Conservation (phyloP, 2,113 vertebrate species). For the Crotalus horridus region DNA sequence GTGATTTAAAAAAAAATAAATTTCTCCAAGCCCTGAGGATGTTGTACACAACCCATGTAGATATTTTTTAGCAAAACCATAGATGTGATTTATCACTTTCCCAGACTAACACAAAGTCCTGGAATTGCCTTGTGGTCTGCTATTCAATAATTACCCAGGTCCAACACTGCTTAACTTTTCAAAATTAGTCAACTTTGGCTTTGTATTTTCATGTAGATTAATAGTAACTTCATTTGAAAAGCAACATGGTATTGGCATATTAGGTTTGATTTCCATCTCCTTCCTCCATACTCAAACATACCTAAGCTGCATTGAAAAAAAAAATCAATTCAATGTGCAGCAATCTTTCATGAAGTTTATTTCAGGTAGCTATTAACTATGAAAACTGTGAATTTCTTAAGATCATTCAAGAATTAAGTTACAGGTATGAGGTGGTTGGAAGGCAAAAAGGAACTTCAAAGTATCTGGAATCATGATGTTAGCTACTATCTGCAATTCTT, state of each 20-base stretch:
- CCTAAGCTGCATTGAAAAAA: neutral
- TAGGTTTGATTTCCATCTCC: neutral
- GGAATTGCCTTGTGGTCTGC: neutral
- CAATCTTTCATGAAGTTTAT: neutral
- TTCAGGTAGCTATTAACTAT: neutral
- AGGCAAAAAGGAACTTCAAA: neutral
- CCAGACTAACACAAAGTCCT: neutral
- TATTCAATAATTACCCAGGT: neutral
- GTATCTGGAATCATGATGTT: neutral
- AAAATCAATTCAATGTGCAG: neutral
- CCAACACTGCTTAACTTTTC: neutral
- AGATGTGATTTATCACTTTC: neutral
- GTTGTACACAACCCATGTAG: neutral
- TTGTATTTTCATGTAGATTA: neutral
- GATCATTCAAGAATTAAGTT: neutral
- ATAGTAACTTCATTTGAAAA: neutral
- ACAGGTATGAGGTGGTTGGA: neutral
- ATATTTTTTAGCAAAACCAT: neutral
- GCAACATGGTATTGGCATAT: neutral
- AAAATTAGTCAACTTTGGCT: neutral
- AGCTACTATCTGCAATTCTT: neutral
- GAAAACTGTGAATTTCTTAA: neutral
- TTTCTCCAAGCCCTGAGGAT: neutral
- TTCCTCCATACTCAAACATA: neutral
- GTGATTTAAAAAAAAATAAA: neutral